Percentiles rank a stretch among this genome's conserved stretches.
These are phyloP conservation scores for Ricordea florida DNA, from an alignment of 92 coral and sea anemone species.

Conservation along the genomic window DNA sequence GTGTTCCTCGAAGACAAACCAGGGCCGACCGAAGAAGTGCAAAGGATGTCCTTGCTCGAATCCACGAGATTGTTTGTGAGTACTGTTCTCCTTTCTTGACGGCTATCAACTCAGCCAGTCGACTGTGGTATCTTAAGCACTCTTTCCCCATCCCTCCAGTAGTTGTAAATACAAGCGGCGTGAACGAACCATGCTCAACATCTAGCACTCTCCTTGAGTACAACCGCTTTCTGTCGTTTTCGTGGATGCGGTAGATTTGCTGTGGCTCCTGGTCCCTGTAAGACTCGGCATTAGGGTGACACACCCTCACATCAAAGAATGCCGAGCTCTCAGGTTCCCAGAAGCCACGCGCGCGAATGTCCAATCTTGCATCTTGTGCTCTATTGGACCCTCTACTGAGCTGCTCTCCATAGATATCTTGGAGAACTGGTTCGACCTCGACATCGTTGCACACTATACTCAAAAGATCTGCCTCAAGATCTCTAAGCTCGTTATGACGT, in stretches of 20 bases:
- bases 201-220: too few species aligned
- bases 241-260: neutral
- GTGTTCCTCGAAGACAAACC: too few species aligned
- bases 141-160: neutral
- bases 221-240: too few species aligned
- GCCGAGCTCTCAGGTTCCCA: neutral
- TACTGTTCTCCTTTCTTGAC: neutral
- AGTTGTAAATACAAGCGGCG: too few species aligned
- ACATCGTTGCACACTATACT: conserved; percentile 32
- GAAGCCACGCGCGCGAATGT: conserved; percentile 35
- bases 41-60: neutral
- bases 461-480: too few species aligned
- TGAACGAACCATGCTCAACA: too few species aligned
- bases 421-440: conserved; percentile 12
- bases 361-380: conserved; percentile 46
- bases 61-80: neutral
- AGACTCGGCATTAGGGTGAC: neutral
- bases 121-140: neutral
- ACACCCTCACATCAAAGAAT: conserved; percentile 23
- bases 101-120: too few species aligned
- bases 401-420: conserved; percentile 46
- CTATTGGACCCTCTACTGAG: conserved; percentile 45
- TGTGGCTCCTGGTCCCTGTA: neutral
- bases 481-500: conserved; percentile 54
- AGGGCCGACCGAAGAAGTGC: neutral